A percentile compares a stretch with the other conserved stretches of the same genome.
Conservation (phyloP, 1,140 invertebrate species). For the Chrysopa pallens region DNA sequence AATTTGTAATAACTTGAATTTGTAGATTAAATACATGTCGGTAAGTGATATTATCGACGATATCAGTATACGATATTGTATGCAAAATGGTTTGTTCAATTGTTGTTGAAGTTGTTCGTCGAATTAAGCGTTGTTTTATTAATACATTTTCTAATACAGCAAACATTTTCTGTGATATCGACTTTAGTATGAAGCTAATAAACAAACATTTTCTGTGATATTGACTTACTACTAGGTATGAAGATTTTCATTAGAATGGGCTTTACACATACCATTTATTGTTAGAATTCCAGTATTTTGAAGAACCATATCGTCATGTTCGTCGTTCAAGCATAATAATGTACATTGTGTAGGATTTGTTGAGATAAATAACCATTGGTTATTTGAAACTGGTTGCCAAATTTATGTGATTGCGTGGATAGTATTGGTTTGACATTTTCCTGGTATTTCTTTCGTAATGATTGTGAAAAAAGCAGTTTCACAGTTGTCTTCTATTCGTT, state of each 20-base stretch:
- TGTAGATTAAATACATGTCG: no score
- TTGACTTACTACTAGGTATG: no score
- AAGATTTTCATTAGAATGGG: not conserved
- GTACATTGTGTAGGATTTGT: not conserved
- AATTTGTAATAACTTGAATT: no score
- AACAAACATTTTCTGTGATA: not conserved
- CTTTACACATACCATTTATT: slow-evolving; percentile 1
- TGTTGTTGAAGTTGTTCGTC: slow-evolving; percentile 2
- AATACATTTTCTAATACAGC: not conserved
- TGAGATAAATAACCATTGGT: not conserved
- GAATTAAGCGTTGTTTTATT: not conserved
- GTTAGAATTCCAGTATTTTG: not conserved
- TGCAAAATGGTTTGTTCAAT: slow-evolving; percentile 2
- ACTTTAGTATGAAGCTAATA: slow-evolving; percentile 1
- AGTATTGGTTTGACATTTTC: not conserved
- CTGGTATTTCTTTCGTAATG: not conserved
- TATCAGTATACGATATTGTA: not conserved
- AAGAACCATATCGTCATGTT: not conserved
- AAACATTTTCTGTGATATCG: slow-evolving; percentile 1
- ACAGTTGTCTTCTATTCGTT: not conserved
- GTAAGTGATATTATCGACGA: no score
- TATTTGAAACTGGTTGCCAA: not conserved
- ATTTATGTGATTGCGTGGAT: not conserved
- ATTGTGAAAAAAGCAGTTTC: not conserved
- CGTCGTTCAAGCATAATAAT: not conserved